Evolutionary conservation across 2,797 vertebrate genomes (phyloP).

Genomic region (Poeciliopsis turneri): DNA sequence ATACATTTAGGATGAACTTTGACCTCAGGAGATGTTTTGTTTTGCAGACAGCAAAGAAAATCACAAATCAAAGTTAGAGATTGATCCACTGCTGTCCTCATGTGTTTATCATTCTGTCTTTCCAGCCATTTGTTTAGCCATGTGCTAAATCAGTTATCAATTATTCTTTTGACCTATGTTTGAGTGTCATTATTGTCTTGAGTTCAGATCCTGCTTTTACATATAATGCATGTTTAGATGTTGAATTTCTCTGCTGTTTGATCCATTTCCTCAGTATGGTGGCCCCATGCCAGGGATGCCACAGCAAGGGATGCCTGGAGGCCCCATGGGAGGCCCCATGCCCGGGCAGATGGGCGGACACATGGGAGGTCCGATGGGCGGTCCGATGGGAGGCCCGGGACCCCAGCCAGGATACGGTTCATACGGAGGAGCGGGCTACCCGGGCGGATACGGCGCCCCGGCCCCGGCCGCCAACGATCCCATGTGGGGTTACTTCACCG

Average conservation of each 20-base stretch:
- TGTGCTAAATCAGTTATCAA: not conserved
- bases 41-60: not conserved
- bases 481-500: slow-evolving; percentile 87
- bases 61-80: not conserved
- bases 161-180: too few species aligned
- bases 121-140: too few species aligned
- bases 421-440: slow-evolving; percentile 59
- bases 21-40: not conserved
- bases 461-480: slow-evolving; percentile 75
- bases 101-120: not conserved
- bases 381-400: slow-evolving; percentile 63
- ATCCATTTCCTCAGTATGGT: slow-evolving; percentile 76
- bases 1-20: not conserved
- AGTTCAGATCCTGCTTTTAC: not conserved
- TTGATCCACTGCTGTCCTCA: not conserved
- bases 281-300: slow-evolving; percentile 81
- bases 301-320: slow-evolving; percentile 76
- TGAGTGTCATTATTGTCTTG: too few species aligned
- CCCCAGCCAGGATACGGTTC: slow-evolving; percentile 64
- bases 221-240: not conserved
- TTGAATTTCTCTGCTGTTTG: not conserved
- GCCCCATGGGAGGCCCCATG: slow-evolving; percentile 58
- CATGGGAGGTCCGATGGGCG: slow-evolving; percentile 26
- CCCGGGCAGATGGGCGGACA: slow-evolving; percentile 59
- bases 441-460: slow-evolving; percentile 70